Evolutionary conservation across 2,888 invertebrate genomes (phyloP).

Genomic region (Cinara cedri): DNA sequence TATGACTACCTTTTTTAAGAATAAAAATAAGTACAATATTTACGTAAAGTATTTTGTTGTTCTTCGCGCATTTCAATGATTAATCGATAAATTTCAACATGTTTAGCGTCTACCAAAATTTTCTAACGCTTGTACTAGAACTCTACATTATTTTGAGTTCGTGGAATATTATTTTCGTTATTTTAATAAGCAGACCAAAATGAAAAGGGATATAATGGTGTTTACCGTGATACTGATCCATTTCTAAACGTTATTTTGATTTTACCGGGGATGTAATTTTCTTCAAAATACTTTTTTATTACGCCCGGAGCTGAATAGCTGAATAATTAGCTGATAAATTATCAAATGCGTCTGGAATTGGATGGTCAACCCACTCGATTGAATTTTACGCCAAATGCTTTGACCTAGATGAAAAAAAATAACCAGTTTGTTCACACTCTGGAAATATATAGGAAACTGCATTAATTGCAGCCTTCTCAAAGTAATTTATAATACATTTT

Average conservation of each 20-base stretch:
- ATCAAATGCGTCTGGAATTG: neutral
- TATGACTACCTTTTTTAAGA: neutral
- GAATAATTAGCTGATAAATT: neutral
- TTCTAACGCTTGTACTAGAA: no score
- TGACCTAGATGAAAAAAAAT: slow-evolving; percentile 4
- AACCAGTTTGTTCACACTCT: neutral
- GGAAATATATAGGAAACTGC: neutral
- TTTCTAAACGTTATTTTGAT: slow-evolving; percentile 6
- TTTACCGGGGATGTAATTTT: neutral
- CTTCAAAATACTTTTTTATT: slow-evolving; percentile 8
- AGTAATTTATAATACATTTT: neutral
- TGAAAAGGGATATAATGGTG: neutral
- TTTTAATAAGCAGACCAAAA: slow-evolving; percentile 3
- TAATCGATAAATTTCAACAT: neutral
- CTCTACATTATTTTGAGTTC: no score
- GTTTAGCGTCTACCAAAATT: neutral
- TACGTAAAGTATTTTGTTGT: neutral
- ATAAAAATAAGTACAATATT: neutral
- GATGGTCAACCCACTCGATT: neutral
- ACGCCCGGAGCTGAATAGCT: neutral
- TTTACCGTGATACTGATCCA: neutral
- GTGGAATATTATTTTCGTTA: no score
- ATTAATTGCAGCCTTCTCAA: neutral
- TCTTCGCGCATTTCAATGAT: neutral
- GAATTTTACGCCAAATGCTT: neutral